Conservation (phyloP, 2,113 vertebrate genomes). For the Urocolius indicus region DNA sequence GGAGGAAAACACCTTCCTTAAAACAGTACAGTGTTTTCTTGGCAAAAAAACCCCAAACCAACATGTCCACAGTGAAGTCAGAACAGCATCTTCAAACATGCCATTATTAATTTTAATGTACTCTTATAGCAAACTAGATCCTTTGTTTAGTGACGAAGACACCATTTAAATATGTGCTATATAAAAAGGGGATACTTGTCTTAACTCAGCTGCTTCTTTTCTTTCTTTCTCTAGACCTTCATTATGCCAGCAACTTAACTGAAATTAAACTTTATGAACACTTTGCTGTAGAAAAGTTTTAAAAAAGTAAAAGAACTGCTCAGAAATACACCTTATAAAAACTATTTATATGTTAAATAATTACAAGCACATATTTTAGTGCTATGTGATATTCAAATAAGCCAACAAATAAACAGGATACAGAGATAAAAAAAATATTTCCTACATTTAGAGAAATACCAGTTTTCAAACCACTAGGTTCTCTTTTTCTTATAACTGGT, state of each 20-base stretch:
- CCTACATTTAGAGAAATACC: background rate
- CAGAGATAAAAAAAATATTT: background rate
- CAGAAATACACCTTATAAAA: background rate
- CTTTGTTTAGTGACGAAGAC: background rate
- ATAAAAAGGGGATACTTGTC: fast-evolving
- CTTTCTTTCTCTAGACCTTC: background rate
- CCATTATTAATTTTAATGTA: background rate
- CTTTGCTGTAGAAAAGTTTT: background rate
- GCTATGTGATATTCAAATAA: background rate
- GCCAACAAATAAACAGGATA: background rate
- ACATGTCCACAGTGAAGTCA: background rate
- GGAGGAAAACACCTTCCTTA: background rate
- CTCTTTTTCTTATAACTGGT: background rate
- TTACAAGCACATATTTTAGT: background rate
- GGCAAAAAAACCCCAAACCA: background rate
- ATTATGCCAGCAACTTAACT: background rate
- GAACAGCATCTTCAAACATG: background rate
- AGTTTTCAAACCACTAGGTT: background rate
- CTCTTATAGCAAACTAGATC: background rate
- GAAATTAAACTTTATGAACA: background rate
- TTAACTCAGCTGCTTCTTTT: background rate
- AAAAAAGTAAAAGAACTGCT: background rate
- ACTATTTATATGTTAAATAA: background rate
- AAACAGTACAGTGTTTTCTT: background rate
- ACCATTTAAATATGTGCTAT: background rate